phyloP scores from a whole-genome alignment of 92 coral and sea anemone genomes.

The Anthopleura xanthogrammica region DNA sequence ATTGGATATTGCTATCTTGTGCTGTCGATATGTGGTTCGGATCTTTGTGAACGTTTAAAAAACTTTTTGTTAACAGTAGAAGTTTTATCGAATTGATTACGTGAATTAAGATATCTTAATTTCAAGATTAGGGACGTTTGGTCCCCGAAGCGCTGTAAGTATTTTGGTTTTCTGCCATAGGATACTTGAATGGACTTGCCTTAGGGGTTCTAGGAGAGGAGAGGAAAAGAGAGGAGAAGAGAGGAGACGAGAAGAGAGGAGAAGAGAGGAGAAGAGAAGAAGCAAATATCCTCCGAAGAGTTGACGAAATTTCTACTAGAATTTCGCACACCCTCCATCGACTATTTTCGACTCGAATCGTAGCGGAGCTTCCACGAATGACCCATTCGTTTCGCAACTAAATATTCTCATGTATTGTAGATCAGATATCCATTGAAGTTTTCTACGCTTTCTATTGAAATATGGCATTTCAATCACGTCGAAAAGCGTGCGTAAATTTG shows the following conservation, averaged over 20 bases:
- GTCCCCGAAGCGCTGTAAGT: neutral
- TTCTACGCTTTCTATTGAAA: neutral
- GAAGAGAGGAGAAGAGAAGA: neutral
- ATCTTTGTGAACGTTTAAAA: neutral
- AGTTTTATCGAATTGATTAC: neutral
- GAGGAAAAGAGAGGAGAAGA: neutral
- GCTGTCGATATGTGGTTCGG: neutral
- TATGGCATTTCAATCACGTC: neutral
- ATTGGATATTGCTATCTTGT: neutral
- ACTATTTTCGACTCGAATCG: neutral
- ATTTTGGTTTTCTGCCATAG: neutral
- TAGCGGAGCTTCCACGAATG: neutral
- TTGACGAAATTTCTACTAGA: too few relatives aligned
- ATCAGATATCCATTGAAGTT: neutral
- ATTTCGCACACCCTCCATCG: too few relatives aligned
- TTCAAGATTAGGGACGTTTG: neutral
- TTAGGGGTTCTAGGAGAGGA: neutral
- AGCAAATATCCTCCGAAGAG: neutral
- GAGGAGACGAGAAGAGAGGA: neutral
- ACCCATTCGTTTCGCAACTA: neutral
- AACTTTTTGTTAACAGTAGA: neutral
- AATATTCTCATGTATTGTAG: neutral
- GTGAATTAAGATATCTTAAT: neutral
- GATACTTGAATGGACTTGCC: neutral
- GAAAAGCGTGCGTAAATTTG: neutral